A percentile compares a stretch with the other conserved stretches of the same genome.
Evolutionary conservation across 2,888 invertebrate genomes (phyloP).

Genomic region (Nephrocerus scutellatus): DNA sequence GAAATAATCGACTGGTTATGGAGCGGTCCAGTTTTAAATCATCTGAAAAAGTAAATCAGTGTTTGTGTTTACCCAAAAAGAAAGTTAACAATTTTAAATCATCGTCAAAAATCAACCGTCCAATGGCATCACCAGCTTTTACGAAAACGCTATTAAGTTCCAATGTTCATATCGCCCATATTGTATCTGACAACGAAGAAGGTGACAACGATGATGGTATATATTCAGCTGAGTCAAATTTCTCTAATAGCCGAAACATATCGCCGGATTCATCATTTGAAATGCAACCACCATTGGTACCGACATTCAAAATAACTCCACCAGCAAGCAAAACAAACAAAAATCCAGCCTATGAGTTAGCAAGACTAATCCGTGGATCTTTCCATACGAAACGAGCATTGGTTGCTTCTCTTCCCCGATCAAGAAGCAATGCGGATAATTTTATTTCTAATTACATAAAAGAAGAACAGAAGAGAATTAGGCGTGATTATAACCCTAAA

Average conservation of each 20-base stretch:
- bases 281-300: constrained; percentile 42
- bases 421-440: constrained; percentile 43
- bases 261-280: constrained; percentile 43
- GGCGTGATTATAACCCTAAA: too few species aligned
- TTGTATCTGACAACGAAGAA: constrained; percentile 26
- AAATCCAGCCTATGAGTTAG: constrained; percentile 39
- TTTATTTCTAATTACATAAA: too few species aligned
- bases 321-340: constrained; percentile 32
- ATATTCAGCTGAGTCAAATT: constrained; percentile 32
- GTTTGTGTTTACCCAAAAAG: constrained; percentile 37
- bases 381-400: constrained; percentile 43
- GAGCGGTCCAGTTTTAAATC: constrained; percentile 33
- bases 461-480: constrained; percentile 10
- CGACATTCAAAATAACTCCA: constrained; percentile 44
- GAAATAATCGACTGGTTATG: too few species aligned
- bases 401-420: constrained; percentile 39
- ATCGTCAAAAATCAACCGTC: constrained; percentile 22
- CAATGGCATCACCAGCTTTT: constrained; percentile 33
- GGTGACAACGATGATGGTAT: constrained; percentile 37
- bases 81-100: constrained; percentile 21
- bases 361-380: constrained; percentile 39
- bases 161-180: too few species aligned
- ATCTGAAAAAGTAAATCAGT: constrained; percentile 36
- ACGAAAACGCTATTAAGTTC: constrained; percentile 26
- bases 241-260: constrained; percentile 30